Evolutionary conservation across 2,888 invertebrate species (phyloP).

Genomic region (Dynastes grantii): DNA sequence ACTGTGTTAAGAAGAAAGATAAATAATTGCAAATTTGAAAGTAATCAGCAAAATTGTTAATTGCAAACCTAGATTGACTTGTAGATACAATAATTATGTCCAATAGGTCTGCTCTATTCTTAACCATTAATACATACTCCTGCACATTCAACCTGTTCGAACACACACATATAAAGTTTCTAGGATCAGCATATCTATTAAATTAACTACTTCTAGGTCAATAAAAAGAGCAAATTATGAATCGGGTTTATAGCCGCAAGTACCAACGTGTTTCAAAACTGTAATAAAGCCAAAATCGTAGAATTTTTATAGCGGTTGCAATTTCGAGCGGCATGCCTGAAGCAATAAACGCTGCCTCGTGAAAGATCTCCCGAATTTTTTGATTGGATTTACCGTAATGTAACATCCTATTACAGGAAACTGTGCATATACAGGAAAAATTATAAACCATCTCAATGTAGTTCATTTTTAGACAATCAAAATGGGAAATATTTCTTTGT

Average conservation of each 20-base stretch:
- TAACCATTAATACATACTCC: too few species aligned
- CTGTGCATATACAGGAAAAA: not conserved
- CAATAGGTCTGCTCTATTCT: too few species aligned
- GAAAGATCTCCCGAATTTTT: not conserved
- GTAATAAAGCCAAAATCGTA: slow-evolving; percentile 28
- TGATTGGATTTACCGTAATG: slow-evolving; percentile 16
- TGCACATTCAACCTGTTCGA: too few species aligned
- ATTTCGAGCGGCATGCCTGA: not conserved
- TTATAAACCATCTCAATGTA: slow-evolving; percentile 4
- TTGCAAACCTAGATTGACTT: too few species aligned
- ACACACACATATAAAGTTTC: not conserved
- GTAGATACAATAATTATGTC: too few species aligned
- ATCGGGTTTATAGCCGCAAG: slow-evolving; percentile 15
- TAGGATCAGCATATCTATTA: not conserved
- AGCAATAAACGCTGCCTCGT: slow-evolving; percentile 20
- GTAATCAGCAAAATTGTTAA: too few species aligned
- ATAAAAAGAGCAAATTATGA: slow-evolving; percentile 21
- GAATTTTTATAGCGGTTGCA: slow-evolving; percentile 32
- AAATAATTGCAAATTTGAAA: too few species aligned
- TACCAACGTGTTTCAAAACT: slow-evolving; percentile 17
- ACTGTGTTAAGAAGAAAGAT: too few species aligned
- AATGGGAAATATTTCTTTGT: not conserved
- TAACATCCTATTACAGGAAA: slow-evolving; percentile 10
- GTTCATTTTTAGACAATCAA: not conserved
- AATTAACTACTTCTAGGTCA: slow-evolving; percentile 19